phyloP scores from a whole-genome alignment of 64 coral and sea anemone species.

The Pachyseris speciosa region DNA sequence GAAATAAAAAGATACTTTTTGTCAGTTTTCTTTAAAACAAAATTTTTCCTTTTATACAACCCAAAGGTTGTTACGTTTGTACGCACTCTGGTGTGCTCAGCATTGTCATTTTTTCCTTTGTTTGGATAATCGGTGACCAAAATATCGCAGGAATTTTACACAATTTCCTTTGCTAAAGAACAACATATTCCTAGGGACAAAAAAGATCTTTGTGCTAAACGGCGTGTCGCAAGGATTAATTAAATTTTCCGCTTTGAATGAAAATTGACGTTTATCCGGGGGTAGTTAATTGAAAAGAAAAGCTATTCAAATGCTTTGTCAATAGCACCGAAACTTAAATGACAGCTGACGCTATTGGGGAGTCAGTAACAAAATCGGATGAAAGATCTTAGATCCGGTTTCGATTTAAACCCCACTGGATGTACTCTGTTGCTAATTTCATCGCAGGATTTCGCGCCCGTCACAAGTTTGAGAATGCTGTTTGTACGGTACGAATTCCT shows the following conservation, averaged over 20 bases:
- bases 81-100: background rate
- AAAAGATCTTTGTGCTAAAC: background rate
- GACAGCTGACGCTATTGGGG: background rate
- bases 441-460: background rate
- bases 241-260: slow-evolving; percentile 15
- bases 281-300: background rate
- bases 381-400: background rate
- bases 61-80: background rate
- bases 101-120: background rate
- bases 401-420: background rate
- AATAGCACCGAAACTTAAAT: background rate
- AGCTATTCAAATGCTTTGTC: background rate
- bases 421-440: background rate
- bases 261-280: slow-evolving; percentile 4
- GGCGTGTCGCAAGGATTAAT: slow-evolving; percentile 16
- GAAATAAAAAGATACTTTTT: background rate
- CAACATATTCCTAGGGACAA: background rate
- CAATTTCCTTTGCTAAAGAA: background rate
- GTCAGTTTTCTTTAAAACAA: background rate
- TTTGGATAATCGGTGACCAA: background rate
- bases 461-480: background rate
- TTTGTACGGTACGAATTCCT: background rate
- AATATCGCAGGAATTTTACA: background rate
- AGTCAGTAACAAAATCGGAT: background rate
- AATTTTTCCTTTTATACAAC: background rate